Conservation (phyloP, 2,888 invertebrate genomes). For the Oeneis ivallda region DNA sequence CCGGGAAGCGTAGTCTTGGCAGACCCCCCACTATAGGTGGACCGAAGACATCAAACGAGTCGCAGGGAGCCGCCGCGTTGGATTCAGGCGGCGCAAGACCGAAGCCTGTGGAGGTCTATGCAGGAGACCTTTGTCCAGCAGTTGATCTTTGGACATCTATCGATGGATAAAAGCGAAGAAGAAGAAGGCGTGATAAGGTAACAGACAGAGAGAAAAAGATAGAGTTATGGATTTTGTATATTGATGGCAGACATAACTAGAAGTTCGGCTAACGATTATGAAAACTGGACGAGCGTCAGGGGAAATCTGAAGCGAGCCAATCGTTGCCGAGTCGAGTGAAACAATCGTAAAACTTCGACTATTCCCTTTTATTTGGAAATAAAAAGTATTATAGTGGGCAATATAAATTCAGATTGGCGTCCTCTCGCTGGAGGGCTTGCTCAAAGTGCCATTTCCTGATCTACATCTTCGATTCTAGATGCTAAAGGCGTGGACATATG, state of each 20-base stretch:
- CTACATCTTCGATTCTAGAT: slow-evolving; percentile 15
- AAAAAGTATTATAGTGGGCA: slow-evolving; percentile 42
- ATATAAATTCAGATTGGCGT: slow-evolving; percentile 41
- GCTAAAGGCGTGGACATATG: slow-evolving; percentile 8
- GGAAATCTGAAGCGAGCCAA: slow-evolving; percentile 58
- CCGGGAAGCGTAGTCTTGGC: too few relatives aligned
- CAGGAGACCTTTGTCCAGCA: too few relatives aligned
- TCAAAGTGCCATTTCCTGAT: slow-evolving; percentile 30
- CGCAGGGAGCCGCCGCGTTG: too few relatives aligned
- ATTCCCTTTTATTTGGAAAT: slow-evolving; percentile 39
- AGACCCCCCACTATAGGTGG: too few relatives aligned
- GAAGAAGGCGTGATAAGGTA: too few relatives aligned
- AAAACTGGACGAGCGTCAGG: slow-evolving; percentile 49
- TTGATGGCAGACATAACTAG: neutral
- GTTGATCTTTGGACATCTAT: too few relatives aligned
- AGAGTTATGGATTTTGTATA: neutral
- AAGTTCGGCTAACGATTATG: slow-evolving; percentile 24
- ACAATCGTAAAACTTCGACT: slow-evolving; percentile 46
- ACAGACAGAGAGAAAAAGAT: neutral
- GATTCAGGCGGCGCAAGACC: too few relatives aligned
- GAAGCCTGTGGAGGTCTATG: too few relatives aligned
- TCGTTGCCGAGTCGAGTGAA: slow-evolving; percentile 41
- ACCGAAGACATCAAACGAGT: too few relatives aligned
- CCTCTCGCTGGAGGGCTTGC: slow-evolving; percentile 20
- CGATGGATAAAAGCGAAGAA: too few relatives aligned